Percentiles rank a stretch among this genome's conserved stretches.
Evolutionary conservation across 2,113 vertebrate genomes (phyloP).

Genomic region (Noturus placidus): DNA sequence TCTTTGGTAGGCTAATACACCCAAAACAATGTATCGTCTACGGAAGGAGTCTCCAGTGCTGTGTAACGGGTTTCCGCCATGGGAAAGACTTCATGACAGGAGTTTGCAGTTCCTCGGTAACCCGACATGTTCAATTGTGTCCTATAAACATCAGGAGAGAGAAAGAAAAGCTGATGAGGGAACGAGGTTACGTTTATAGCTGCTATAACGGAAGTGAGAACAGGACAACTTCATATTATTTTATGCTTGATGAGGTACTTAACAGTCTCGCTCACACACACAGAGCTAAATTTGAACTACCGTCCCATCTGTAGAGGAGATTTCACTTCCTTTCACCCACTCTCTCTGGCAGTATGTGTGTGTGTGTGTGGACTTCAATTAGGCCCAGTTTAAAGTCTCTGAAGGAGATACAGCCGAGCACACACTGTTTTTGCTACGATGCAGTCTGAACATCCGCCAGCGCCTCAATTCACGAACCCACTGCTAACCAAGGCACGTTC

Average conservation of each 20-base stretch:
- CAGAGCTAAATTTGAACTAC: slow-evolving; percentile 35
- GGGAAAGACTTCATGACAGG: too few relatives aligned
- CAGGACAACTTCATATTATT: too few relatives aligned
- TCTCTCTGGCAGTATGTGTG: neutral
- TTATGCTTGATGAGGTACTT: too few relatives aligned
- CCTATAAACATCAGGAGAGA: too few relatives aligned
- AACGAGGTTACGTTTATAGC: too few relatives aligned
- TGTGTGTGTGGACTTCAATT: neutral
- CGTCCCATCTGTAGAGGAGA: slow-evolving; percentile 17
- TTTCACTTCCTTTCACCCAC: slow-evolving; percentile 1
- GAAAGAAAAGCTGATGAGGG: too few relatives aligned
- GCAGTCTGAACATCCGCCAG: neutral
- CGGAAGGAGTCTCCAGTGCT: too few relatives aligned
- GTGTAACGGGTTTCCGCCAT: too few relatives aligned
- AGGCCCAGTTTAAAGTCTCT: neutral
- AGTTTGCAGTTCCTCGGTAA: too few relatives aligned
- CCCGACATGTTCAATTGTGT: too few relatives aligned
- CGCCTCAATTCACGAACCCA: neutral
- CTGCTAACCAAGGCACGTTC: neutral
- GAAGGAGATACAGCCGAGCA: neutral
- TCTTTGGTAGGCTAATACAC: neutral
- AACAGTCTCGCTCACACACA: neutral
- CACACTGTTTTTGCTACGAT: neutral
- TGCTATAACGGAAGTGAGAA: too few relatives aligned
- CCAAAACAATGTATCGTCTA: neutral